Base-by-base conservation (phyloP, 1,140 invertebrate genomes). In the Tetramorium simillimum region DNA sequence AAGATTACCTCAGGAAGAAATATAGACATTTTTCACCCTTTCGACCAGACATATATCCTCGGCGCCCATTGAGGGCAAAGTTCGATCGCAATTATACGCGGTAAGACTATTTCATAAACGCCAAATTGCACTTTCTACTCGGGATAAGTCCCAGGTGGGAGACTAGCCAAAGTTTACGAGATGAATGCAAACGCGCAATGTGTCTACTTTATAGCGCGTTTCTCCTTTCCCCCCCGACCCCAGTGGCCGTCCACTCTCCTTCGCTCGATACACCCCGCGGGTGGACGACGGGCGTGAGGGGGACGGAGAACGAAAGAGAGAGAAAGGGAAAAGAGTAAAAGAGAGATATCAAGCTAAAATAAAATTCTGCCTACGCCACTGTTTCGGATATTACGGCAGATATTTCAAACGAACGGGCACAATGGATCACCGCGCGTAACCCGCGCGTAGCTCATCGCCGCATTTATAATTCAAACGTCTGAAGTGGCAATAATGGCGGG, bases 401-500 rank as follows among this genome's bases (percentile, higher is more conserved):
- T 91, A 91, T 91, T 90, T 90, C 85, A 91, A 91, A 40, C 73
- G 49, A 73, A 62, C 18, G 46, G 56, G 14, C 60, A 33, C 72
- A 69, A 85, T 70, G 73, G 80, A 85, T 75, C 73, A 81, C 51
- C 56, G 65, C 58, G 76, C 62, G 16, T 60, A 60, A 62, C 67
- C 6, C 21, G 77, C 24, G 53, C 58, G 28, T 70, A 73, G 28
- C 85, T 89, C 90, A 75, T 89, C 87, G 62, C 16, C 37, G 89
- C 85, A 89, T 89, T 91, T 89, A 91, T 91, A 89, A 91, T 91
- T 88, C 89, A 90, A 62, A 60, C 75, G 80, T 77, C 86, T 76
- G 89, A 90, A 89, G 84, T 69, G 85, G 72, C 88, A 90, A 89
- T 90, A 90, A 89, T 84, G 89, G 86, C 77, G 62, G 12, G 70